Evolutionary conservation across 1,140 invertebrate genomes (phyloP).

Genomic region (Monomorium pharaonis): DNA sequence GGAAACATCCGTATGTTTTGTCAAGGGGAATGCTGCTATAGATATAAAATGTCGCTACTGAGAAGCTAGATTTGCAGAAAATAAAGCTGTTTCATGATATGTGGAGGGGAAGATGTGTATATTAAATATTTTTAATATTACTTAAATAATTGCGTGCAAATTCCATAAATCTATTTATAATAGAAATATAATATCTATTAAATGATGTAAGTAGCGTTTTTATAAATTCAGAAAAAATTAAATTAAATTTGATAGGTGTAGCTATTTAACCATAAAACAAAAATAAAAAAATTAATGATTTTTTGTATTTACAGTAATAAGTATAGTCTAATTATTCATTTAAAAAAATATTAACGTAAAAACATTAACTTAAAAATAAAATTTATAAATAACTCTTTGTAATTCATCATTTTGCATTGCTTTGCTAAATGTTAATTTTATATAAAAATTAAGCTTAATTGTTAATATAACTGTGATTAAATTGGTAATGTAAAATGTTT

Average conservation of each 20-base stretch:
- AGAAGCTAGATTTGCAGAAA: background rate
- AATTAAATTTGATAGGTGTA: background rate
- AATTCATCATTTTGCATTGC: background rate
- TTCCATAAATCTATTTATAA: background rate
- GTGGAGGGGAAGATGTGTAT: no score
- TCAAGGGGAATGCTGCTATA: constrained; percentile 1
- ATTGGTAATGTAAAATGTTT: no score
- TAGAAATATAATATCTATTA: no score
- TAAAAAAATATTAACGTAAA: background rate
- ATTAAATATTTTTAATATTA: background rate
- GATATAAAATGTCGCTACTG: background rate
- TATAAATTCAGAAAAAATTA: background rate
- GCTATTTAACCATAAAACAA: background rate
- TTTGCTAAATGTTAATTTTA: background rate
- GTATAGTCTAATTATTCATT: background rate
- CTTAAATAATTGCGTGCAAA: background rate
- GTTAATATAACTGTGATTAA: background rate
- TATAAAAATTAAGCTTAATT: background rate
- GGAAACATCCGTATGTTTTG: constrained; percentile 6
- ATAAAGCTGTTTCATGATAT: background rate
- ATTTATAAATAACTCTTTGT: background rate
- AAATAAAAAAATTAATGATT: background rate
- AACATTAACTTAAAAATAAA: background rate
- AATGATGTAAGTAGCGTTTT: background rate
- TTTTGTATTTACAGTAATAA: background rate